phyloP scores from a whole-genome alignment of 2,113 vertebrate species.

The Dunckerocampus dactyliophorus region DNA sequence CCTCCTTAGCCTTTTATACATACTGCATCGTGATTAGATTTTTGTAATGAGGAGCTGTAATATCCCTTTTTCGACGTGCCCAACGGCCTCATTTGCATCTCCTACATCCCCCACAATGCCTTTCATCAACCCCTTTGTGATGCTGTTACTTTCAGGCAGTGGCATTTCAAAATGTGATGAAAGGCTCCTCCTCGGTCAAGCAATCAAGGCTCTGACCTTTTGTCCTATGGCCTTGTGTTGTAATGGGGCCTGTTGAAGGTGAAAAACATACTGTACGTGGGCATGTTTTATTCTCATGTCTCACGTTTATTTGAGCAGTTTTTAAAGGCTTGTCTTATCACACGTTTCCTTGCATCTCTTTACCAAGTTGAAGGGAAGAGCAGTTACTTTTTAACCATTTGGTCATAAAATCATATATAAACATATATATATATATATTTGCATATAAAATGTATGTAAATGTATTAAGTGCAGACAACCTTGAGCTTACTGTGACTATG shows the following conservation, averaged over 20 bases:
- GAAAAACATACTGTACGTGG: constrained; percentile 16
- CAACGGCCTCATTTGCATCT: constrained; percentile 17
- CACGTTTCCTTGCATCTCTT: too few relatives aligned
- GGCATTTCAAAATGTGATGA: constrained; percentile 32
- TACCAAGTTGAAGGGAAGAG: too few relatives aligned
- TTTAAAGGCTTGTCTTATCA: background rate
- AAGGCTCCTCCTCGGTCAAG: constrained; percentile 32
- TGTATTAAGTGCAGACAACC: background rate
- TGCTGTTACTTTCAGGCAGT: constrained; percentile 24
- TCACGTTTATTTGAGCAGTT: too few relatives aligned
- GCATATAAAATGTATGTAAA: background rate
- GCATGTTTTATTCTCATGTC: background rate
- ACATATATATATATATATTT: too few relatives aligned
- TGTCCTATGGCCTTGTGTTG: constrained; percentile 5
- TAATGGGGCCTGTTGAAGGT: constrained; percentile 10
- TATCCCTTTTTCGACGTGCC: constrained; percentile 6
- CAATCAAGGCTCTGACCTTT: constrained; percentile 17
- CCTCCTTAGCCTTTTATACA: constrained; percentile 15
- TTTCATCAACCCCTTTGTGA: constrained; percentile 27
- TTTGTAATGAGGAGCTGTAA: constrained; percentile 15
- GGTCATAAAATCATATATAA: too few relatives aligned
- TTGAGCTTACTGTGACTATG: background rate
- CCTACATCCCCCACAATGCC: constrained; percentile 30
- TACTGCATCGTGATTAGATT: constrained; percentile 11
- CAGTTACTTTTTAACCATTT: too few relatives aligned